Base-by-base conservation (phyloP, 1,140 invertebrate genomes). In the Helicoverpa zea region DNA sequence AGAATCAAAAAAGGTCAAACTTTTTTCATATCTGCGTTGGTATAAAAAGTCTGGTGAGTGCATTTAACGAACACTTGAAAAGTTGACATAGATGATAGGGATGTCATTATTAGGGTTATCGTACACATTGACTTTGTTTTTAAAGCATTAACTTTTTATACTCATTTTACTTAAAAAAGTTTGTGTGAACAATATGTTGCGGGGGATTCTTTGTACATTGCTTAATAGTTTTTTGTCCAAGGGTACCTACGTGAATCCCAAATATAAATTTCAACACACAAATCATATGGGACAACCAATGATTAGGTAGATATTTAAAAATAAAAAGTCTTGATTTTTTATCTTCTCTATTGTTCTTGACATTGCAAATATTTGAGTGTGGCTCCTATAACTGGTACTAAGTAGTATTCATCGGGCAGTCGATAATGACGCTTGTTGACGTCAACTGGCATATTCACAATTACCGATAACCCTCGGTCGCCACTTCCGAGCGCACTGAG, bases 1-100 rank as follows among this genome's bases (percentile, higher is more conserved):
- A 52, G 64, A 72, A 64, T 61, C 43, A 58, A 77, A 76, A 80
- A 76, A 80, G 76, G 77, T 82, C 58, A 77, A 87, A 83, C 83
- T 87, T 85, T 87, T 87, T 87, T 87, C 79, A 85, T 85, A 82
- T 82, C 81, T 47, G 35, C 64, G 64, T 82, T 68, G 54, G 72
- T 82, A 77, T 73, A 75, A 79, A 82, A 81, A 77, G 43, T 75
- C 47, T 68, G 66, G 74, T 59, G 77, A 80, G 80, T 74, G 63
- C 78, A 81, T 80, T 58, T 14, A 66, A 75, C 74, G 58, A 81
- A 70, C 81, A 83, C 81, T 83, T 80, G 73, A 80, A 80, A 79
- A 75, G 30, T 82, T 81, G 77, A 80, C 81, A 73, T 80, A 66
- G 59, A 61, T 64, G 74, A 81, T 80, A 68, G 23, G 68, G 68